A percentile compares a stretch with the other conserved stretches of the same genome.
These are phyloP conservation scores for Taxidea taxus DNA, from an alignment of 2,113 vertebrate species.

Conservation along the genomic window DNA sequence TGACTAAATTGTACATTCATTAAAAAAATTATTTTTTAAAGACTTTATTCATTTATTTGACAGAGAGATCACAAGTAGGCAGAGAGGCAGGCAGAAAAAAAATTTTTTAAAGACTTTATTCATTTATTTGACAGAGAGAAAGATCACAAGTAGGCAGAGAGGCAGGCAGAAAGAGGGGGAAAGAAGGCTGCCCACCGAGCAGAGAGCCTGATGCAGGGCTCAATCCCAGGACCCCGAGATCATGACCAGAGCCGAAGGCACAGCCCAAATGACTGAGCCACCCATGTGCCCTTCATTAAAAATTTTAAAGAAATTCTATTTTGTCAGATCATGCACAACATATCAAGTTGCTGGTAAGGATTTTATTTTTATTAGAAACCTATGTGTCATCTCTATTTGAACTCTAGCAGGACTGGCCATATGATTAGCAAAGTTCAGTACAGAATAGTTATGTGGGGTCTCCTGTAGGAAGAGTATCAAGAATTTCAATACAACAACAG, in stretches of 20 bases:
- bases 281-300: too few species aligned
- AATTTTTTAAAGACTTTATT: not conserved
- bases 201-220: too few species aligned
- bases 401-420: not conserved
- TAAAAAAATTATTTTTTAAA: not conserved
- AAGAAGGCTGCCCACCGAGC: too few species aligned
- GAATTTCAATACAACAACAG: not conserved
- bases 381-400: not conserved
- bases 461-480: not conserved
- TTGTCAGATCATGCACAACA: not conserved
- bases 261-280: too few species aligned
- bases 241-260: too few species aligned
- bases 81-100: too few species aligned
- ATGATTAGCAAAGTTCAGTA: not conserved
- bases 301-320: not conserved
- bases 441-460: not conserved
- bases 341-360: not conserved
- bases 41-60: too few species aligned
- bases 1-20: not conserved
- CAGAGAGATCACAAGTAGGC: too few species aligned
- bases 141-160: too few species aligned
- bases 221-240: too few species aligned
- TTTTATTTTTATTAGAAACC: not conserved
- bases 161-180: too few species aligned
- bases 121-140: too few species aligned